phyloP scores from a whole-genome alignment of 1,140 invertebrate genomes.

The Drosophila repleta region DNA sequence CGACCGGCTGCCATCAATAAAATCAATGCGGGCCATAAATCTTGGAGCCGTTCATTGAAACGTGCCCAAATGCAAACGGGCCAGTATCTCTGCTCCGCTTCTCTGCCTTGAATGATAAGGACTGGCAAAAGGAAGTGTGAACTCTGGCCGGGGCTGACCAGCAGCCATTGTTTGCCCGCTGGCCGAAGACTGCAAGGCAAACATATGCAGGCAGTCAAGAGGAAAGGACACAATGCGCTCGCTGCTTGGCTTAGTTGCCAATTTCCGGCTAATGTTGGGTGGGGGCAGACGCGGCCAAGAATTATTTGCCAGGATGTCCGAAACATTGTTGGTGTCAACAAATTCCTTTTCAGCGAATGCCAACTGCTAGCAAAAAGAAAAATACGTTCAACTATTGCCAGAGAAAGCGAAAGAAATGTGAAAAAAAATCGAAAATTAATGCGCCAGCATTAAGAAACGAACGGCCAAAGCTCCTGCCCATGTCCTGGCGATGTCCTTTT shows the following conservation, averaged over 20 bases:
- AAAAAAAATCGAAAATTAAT: slow-evolving; percentile 62
- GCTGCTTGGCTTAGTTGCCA: slow-evolving; percentile 69
- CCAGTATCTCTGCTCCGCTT: slow-evolving; percentile 29
- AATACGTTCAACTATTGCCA: slow-evolving; percentile 42
- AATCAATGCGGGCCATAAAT: slow-evolving; percentile 78
- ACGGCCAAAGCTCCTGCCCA: slow-evolving; percentile 5
- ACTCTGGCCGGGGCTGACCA: slow-evolving; percentile 47
- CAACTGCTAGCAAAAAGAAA: slow-evolving; percentile 65
- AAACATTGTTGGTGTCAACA: slow-evolving; percentile 83
- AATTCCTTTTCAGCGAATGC: slow-evolving; percentile 72
- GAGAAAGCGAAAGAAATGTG: slow-evolving; percentile 9
- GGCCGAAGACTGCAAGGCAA: slow-evolving; percentile 18
- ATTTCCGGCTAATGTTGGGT: slow-evolving; percentile 51
- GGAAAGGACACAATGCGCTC: slow-evolving; percentile 72
- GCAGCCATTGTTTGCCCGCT: slow-evolving; percentile 64
- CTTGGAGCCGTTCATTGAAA: slow-evolving; percentile 70
- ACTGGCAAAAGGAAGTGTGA: slow-evolving; percentile 50
- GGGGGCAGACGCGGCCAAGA: slow-evolving; percentile 42
- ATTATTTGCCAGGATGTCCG: slow-evolving; percentile 82
- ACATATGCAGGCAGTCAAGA: slow-evolving; percentile 79
- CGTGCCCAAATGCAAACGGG: slow-evolving; percentile 61
- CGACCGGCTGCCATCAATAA: slow-evolving; percentile 63
- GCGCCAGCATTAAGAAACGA: slow-evolving; percentile 50
- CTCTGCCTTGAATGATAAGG: slow-evolving; percentile 53
- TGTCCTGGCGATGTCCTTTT: slow-evolving; percentile 17